Conservation (phyloP, 2,888 invertebrate species). For the Pammene fasciana region DNA sequence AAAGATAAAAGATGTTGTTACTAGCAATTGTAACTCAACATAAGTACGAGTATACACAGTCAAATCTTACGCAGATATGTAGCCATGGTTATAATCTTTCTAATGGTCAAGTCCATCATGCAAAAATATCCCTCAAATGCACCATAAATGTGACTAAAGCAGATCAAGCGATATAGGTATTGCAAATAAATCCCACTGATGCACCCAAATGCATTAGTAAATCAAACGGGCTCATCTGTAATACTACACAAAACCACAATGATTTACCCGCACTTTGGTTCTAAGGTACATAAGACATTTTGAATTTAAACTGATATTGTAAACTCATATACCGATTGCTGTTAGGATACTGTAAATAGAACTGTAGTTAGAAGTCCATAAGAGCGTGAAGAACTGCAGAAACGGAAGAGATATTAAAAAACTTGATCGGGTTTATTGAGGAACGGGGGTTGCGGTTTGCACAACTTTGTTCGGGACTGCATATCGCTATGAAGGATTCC, state of each 20-base stretch:
- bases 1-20: too few species aligned
- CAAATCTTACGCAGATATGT: too few species aligned
- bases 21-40: too few species aligned
- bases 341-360: background rate
- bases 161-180: conserved; percentile 20
- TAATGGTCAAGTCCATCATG: too few species aligned
- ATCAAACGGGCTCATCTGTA: conserved; percentile 46
- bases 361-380: conserved; percentile 5
- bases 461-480: conserved; percentile 4
- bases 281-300: background rate
- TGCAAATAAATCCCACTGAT: conserved; percentile 28
- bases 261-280: background rate
- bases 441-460: background rate
- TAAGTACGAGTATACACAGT: too few species aligned
- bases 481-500: background rate
- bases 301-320: background rate
- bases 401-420: conserved; percentile 32
- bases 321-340: background rate
- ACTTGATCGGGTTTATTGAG: conserved; percentile 18
- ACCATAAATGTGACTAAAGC: background rate
- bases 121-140: background rate
- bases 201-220: conserved; percentile 48
- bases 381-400: conserved; percentile 22
- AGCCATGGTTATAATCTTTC: too few species aligned
- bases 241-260: background rate